Conservation (phyloP, 1,140 invertebrate species). For the Camponotus vicinus region DNA sequence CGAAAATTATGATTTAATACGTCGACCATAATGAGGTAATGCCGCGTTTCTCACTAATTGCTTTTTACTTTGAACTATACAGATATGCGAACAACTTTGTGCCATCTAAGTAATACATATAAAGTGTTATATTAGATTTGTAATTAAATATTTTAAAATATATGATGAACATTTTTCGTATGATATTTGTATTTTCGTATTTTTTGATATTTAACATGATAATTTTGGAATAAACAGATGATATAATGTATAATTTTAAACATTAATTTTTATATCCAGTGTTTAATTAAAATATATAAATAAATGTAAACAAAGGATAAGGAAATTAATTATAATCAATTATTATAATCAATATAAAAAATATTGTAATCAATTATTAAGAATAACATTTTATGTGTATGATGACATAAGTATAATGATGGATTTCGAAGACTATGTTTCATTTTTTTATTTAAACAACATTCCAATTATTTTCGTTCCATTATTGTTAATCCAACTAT, state of each 20-base stretch:
- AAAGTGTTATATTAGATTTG: not conserved
- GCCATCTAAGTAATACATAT: not conserved
- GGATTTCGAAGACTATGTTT: not conserved
- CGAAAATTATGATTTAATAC: constrained; percentile 9
- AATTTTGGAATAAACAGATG: not conserved
- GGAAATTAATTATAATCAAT: not conserved
- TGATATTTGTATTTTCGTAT: not conserved
- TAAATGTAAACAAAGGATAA: not conserved
- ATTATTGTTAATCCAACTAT: not conserved
- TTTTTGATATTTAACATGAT: not conserved
- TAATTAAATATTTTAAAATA: constrained; percentile 13
- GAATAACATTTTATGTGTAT: not conserved
- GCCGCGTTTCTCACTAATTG: not conserved
- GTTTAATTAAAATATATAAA: not conserved
- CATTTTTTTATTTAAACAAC: not conserved
- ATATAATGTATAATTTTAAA: not conserved
- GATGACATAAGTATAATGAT: not conserved
- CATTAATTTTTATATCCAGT: too few relatives aligned
- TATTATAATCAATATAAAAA: too few relatives aligned
- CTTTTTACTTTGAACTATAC: not conserved
- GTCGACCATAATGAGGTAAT: not conserved
- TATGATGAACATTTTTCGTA: not conserved
- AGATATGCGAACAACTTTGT: not conserved
- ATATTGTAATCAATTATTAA: not conserved
- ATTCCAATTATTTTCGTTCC: not conserved